Percentiles rank a stretch among this genome's conserved stretches.
phyloP scores from a whole-genome alignment of 2,888 invertebrate species.

The Blera fallax region DNA sequence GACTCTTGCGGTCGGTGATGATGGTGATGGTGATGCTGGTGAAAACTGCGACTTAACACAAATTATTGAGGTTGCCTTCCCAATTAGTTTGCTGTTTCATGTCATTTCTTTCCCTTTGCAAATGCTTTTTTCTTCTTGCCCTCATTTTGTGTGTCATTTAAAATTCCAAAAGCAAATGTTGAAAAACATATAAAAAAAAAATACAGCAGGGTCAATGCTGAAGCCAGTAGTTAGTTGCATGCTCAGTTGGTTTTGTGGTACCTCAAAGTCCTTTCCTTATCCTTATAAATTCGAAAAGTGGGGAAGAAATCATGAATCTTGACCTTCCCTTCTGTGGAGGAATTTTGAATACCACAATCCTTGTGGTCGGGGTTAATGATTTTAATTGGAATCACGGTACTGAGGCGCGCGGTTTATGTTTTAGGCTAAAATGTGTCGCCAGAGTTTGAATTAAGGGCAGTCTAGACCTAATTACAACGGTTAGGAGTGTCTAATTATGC shows the following conservation, averaged over 20 bases:
- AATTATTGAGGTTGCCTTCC: neutral
- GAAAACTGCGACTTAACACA: neutral
- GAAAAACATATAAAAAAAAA: neutral
- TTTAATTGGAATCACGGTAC: conserved; percentile 29
- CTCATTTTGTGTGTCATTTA: neutral
- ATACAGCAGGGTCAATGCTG: conserved; percentile 2
- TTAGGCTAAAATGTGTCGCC: neutral
- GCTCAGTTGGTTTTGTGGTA: neutral
- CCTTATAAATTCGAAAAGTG: neutral
- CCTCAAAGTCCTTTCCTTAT: neutral
- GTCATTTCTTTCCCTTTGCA: neutral
- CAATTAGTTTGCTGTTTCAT: conserved; percentile 23
- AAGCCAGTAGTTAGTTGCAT: neutral
- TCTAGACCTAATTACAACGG: conserved; percentile 26
- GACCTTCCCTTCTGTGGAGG: neutral
- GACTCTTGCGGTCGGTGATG: neutral
- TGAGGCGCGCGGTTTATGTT: conserved; percentile 4
- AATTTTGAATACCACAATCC: neutral
- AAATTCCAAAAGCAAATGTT: neutral
- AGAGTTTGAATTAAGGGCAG: neutral
- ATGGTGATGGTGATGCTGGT: neutral
- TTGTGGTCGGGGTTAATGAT: conserved; percentile 8
- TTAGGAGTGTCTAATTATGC: neutral
- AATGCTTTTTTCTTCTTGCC: neutral
- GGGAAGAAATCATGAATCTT: neutral